Conservation (phyloP, 2,797 vertebrate species). For the Thripadectes ignobilis region DNA sequence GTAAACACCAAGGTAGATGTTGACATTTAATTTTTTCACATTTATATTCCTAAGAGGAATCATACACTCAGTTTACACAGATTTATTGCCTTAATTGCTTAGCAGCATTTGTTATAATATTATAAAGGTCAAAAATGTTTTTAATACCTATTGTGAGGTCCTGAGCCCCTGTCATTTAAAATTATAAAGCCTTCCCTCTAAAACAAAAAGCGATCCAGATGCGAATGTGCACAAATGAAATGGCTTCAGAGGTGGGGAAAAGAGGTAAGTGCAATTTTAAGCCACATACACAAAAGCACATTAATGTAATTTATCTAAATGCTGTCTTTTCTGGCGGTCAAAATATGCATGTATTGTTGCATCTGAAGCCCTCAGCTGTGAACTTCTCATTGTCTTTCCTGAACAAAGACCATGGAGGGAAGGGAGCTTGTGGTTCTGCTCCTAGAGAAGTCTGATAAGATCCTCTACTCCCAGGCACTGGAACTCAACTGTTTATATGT, state of each 20-base stretch:
- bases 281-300: background rate
- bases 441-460: background rate
- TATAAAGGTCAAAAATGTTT: background rate
- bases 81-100: conserved; percentile 38
- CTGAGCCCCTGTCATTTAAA: background rate
- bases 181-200: background rate
- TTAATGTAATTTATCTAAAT: background rate
- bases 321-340: background rate
- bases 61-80: background rate
- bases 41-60: conserved; percentile 31
- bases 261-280: background rate
- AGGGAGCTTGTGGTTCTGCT: background rate
- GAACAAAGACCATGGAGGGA: background rate
- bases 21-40: conserved; percentile 44
- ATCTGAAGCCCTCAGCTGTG: background rate
- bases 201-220: background rate
- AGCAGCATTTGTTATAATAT: background rate
- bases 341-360: background rate
- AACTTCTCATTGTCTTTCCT: background rate
- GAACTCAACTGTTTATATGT: background rate
- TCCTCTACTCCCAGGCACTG: background rate
- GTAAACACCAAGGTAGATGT: conserved; percentile 22
- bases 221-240: background rate
- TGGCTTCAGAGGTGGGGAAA: background rate
- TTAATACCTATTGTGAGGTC: background rate